Percentiles rank a stretch among this genome's conserved stretches.
phyloP scores from a whole-genome alignment of 2,888 invertebrate species.

The Zelleria hepariella region DNA sequence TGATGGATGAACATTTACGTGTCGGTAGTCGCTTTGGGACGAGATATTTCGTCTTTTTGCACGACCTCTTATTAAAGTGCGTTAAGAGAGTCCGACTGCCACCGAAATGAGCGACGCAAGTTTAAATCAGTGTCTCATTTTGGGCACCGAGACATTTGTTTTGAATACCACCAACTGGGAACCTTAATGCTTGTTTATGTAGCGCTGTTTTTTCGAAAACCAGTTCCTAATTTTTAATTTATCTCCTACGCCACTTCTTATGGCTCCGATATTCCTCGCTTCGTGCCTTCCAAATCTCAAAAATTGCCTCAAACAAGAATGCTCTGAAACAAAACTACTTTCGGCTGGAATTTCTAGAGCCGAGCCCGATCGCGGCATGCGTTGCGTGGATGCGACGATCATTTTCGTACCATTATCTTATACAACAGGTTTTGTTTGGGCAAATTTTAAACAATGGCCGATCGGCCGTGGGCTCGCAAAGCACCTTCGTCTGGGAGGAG shows the following conservation, averaged over 20 bases:
- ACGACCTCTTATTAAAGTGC: constrained; percentile 17
- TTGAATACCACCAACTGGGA: constrained; percentile 26
- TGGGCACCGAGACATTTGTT: constrained; percentile 24
- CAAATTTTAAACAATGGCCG: constrained; percentile 59
- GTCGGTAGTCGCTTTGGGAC: constrained; percentile 11
- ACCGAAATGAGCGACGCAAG: constrained; percentile 21
- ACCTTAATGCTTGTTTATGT: constrained; percentile 1
- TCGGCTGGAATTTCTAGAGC: constrained; percentile 34
- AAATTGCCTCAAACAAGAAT: neutral
- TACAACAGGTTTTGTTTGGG: constrained; percentile 55
- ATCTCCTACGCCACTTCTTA: neutral
- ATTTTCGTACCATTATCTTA: constrained; percentile 49
- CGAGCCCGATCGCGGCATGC: constrained; percentile 29
- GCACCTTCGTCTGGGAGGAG: constrained; percentile 11
- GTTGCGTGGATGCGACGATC: constrained; percentile 35
- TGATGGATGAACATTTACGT: constrained; percentile 10
- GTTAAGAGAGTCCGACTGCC: constrained; percentile 17
- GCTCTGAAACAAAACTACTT: constrained; percentile 7
- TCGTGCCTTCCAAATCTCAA: constrained; percentile 4
- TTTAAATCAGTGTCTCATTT: constrained; percentile 25
- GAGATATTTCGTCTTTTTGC: constrained; percentile 16
- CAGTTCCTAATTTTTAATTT: neutral
- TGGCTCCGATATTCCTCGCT: too few species aligned
- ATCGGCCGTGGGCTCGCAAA: constrained; percentile 8
- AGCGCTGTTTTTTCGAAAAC: neutral